phyloP scores from a whole-genome alignment of 2,888 invertebrate species.

The Chorisops tibialis region DNA sequence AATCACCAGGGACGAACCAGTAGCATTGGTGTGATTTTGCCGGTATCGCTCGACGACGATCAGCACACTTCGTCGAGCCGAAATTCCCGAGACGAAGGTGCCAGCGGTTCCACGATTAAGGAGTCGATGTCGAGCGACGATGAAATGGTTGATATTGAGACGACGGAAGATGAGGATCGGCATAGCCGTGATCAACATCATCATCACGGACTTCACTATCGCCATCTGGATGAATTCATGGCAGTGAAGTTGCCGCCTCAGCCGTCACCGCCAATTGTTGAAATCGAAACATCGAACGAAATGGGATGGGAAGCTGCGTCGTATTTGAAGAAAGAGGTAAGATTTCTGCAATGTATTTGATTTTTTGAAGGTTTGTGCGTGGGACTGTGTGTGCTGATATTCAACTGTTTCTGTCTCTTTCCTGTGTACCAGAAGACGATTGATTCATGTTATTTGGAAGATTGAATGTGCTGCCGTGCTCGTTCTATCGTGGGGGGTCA shows the following conservation, averaged over 20 bases:
- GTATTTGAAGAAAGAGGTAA: constrained; percentile 29
- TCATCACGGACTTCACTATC: not conserved
- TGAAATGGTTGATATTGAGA: constrained; percentile 82
- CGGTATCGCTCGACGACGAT: constrained; percentile 37
- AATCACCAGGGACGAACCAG: constrained; percentile 5
- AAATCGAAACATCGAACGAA: constrained; percentile 25
- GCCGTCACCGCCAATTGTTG: constrained; percentile 16
- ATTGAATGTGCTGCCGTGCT: too few species aligned
- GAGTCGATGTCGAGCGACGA: constrained; percentile 60
- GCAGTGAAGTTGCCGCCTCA: not conserved
- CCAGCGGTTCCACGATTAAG: constrained; percentile 40
- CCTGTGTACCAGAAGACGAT: too few species aligned
- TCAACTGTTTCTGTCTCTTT: too few species aligned
- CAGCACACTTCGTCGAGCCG: constrained; percentile 31
- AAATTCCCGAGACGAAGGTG: constrained; percentile 48
- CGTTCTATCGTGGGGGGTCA: too few species aligned
- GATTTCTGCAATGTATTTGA: too few species aligned
- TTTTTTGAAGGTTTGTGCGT: too few species aligned
- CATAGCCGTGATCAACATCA: not conserved
- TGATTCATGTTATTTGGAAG: too few species aligned
- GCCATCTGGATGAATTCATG: not conserved
- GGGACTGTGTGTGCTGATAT: too few species aligned
- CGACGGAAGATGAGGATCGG: constrained; percentile 68
- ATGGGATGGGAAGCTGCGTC: constrained; percentile 25
- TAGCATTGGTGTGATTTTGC: not conserved